Percentiles rank a stretch among this genome's conserved stretches.
These are phyloP conservation scores for Poecile atricapillus DNA, from an alignment of 2,113 vertebrate genomes.

Conservation along the genomic window DNA sequence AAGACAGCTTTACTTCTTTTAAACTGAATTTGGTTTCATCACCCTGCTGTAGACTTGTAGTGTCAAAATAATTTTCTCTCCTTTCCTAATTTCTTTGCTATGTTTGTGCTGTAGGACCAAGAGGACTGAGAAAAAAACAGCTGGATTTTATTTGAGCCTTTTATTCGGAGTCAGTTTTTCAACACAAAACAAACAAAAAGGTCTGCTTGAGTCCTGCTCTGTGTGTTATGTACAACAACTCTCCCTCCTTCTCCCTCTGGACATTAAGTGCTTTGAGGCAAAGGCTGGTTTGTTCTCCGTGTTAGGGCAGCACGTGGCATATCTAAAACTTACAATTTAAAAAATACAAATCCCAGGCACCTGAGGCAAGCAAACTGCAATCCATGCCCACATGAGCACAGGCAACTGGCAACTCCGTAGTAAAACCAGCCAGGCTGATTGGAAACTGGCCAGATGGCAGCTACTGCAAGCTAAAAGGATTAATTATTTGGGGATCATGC, in stretches of 20 bases:
- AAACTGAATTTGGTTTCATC: not conserved
- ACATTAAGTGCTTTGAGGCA: not conserved
- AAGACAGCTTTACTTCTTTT: not conserved
- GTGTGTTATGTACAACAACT: fast-evolving
- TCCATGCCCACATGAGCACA: not conserved
- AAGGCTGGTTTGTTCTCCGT: not conserved
- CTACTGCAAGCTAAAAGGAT: constrained; percentile 57
- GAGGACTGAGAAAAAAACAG: not conserved
- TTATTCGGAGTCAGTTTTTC: not conserved
- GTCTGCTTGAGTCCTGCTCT: not conserved
- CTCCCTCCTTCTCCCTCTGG: not conserved
- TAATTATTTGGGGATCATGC: constrained; percentile 63
- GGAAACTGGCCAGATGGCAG: constrained; percentile 61
- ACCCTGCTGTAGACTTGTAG: not conserved
- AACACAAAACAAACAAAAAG: not conserved
- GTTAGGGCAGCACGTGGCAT: not conserved
- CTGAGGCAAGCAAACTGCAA: constrained; percentile 10
- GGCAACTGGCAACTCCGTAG: not conserved
- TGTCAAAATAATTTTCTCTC: not conserved
- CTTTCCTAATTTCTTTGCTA: not conserved
- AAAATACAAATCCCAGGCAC: not conserved
- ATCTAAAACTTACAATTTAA: not conserved
- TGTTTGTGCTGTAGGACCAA: not conserved
- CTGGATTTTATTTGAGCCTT: not conserved
- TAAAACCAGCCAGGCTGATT: constrained; percentile 39